A percentile compares a stretch with the other conserved stretches of the same genome.
Evolutionary conservation across 2,888 invertebrate genomes (phyloP).

Genomic region (Druceiella hillmani): DNA sequence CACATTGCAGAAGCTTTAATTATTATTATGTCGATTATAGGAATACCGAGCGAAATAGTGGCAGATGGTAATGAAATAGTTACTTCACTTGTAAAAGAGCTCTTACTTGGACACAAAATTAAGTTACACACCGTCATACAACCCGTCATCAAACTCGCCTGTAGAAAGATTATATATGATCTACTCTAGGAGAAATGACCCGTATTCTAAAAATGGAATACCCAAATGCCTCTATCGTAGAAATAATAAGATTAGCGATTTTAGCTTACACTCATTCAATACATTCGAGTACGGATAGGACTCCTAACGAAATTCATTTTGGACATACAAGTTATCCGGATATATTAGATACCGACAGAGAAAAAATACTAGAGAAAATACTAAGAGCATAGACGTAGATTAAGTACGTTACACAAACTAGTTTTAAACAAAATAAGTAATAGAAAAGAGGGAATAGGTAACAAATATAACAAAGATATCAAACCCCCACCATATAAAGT

Average conservation of each 20-base stretch:
- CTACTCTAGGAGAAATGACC: constrained; percentile 18
- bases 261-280: constrained; percentile 4
- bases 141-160: constrained; percentile 18
- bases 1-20: constrained; percentile 13
- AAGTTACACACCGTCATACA: constrained; percentile 17
- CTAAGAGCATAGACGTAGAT: not conserved
- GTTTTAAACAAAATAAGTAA: not conserved
- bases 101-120: constrained; percentile 17
- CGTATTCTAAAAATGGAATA: constrained; percentile 9
- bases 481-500: not conserved
- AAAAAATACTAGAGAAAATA: not conserved
- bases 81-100: constrained; percentile 18
- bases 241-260: constrained; percentile 8
- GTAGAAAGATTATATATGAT: constrained; percentile 21
- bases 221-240: constrained; percentile 8
- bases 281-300: not conserved
- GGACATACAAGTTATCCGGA: not conserved
- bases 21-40: constrained; percentile 8
- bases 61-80: constrained; percentile 15
- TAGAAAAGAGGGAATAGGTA: not conserved
- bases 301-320: not conserved
- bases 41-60: constrained; percentile 10
- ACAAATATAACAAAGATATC: no score
- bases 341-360: not conserved
- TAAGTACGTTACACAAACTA: not conserved